These are phyloP conservation scores for Thelaira solivaga DNA, from an alignment of 2,888 invertebrate genomes.

Conservation along the genomic window DNA sequence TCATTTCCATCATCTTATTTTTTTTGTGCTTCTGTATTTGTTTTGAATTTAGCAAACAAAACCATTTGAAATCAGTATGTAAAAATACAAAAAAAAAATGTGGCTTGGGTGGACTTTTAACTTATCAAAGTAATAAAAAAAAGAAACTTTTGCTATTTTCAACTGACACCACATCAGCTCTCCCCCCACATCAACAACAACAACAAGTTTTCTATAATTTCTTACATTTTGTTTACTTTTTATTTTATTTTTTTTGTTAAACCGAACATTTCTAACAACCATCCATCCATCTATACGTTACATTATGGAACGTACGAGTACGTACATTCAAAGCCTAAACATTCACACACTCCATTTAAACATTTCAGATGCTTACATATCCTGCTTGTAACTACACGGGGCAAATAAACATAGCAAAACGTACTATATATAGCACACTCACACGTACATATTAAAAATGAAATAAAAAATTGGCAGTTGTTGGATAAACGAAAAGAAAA, in stretches of 20 bases:
- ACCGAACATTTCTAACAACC: slow-evolving; percentile 42
- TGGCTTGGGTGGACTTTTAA: slow-evolving; percentile 59
- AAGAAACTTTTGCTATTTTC: slow-evolving; percentile 28
- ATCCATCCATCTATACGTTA: slow-evolving; percentile 51
- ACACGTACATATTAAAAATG: slow-evolving; percentile 34
- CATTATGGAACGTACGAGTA: slow-evolving; percentile 35
- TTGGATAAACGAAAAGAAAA: slow-evolving; percentile 74
- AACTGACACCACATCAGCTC: slow-evolving; percentile 30
- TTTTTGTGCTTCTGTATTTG: slow-evolving; percentile 57
- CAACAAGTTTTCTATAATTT: slow-evolving; percentile 18
- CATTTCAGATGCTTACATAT: neutral
- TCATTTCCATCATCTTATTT: slow-evolving; percentile 20
- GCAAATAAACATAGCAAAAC: slow-evolving; percentile 1
- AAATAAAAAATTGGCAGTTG: slow-evolving; percentile 71
- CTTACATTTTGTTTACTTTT: slow-evolving; percentile 26
- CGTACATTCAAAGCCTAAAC: slow-evolving; percentile 37
- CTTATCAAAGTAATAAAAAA: neutral
- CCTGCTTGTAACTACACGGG: neutral
- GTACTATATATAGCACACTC: neutral
- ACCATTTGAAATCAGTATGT: slow-evolving; percentile 70
- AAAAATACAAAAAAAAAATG: slow-evolving; percentile 26
- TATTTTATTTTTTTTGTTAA: too few species aligned
- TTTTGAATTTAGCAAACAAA: slow-evolving; percentile 67
- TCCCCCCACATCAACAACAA: too few species aligned
- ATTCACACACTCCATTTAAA: slow-evolving; percentile 30